Base-by-base conservation (phyloP, 2,888 invertebrate species). In the Apocheima hispidaria region DNA sequence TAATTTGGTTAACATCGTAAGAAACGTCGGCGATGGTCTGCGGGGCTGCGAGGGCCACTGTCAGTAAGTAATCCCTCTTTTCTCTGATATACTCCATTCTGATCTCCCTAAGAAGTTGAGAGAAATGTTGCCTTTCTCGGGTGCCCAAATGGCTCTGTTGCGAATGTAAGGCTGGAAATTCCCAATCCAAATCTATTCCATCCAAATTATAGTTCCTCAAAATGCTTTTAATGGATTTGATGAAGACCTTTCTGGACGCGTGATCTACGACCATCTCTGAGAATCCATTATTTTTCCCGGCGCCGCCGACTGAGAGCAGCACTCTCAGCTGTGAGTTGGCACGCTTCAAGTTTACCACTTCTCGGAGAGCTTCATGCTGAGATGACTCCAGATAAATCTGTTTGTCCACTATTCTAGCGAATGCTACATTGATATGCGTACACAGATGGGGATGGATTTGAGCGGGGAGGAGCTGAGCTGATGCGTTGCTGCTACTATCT, bases 121-220 rank as follows among this genome's bases (percentile, higher is more conserved):
- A 94, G 74, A 97, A 97, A 83, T 96, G 96, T 79, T 95, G 94
- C 57, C 94, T 93, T 76, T 97, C 95, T 21, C 94, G 87, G 23
- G 53, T 14, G 0, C 26, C 40, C 3, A 20, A 41, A 7, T 21
- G 18, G 30, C 26, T 14, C 9, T 18, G 3, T 36, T 52, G 2
- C 68, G 52, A 4, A n/a, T 88, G 79, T 75, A 96, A 93, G 0
- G 94, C 95, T 1, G 98, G 98, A 83, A 97, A 98, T 81, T 98
- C 98, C 97, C 97, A 97, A 79, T 97, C 97, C 28, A 97, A 84
- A 84, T 97, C 96, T 1, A 96, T 83, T 5, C 96, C 96, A 83
- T 96, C 96, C 26, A 96, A 83, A 35, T 88, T 88, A 65, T 93
- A 93, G 23, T 87, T 85, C 61, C 89, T 89, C 28, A 95, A 86